Conservation (phyloP, 2,888 invertebrate genomes). For the Chironomus riparius region DNA sequence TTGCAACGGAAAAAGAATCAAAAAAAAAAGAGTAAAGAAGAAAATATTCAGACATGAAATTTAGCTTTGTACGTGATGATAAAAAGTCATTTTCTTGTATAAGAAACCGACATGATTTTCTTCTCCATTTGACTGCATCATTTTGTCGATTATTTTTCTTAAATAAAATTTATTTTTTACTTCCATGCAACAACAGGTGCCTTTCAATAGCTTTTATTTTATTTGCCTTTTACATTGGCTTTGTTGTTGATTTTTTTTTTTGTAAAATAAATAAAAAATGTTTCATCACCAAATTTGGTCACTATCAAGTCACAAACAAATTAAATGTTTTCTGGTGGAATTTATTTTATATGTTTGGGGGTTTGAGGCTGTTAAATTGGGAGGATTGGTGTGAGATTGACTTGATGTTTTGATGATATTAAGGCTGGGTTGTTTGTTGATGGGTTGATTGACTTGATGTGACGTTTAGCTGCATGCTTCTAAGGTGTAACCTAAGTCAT, state of each 20-base stretch:
- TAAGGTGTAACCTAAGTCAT: too few relatives aligned
- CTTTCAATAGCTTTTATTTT: background rate
- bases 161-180: background rate
- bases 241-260: too few relatives aligned
- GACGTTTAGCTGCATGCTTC: too few relatives aligned
- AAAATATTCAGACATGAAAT: conserved; percentile 1
- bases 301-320: background rate
- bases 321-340: background rate
- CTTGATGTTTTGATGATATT: too few relatives aligned
- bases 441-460: too few relatives aligned
- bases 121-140: conserved; percentile 4
- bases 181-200: conserved; percentile 15
- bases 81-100: conserved; percentile 12
- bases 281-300: background rate
- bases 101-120: conserved; percentile 1
- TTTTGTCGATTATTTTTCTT: background rate
- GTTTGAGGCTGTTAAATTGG: too few relatives aligned
- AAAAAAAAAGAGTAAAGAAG: background rate
- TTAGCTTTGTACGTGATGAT: conserved; percentile 15
- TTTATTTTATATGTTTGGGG: background rate
- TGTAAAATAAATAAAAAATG: too few relatives aligned
- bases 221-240: too few relatives aligned
- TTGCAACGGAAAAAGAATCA: too few relatives aligned
- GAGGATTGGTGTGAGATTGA: too few relatives aligned
- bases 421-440: too few relatives aligned